These are phyloP conservation scores for Meiosimyza platycephala DNA, from an alignment of 2,888 invertebrate species.

Conservation along the genomic window DNA sequence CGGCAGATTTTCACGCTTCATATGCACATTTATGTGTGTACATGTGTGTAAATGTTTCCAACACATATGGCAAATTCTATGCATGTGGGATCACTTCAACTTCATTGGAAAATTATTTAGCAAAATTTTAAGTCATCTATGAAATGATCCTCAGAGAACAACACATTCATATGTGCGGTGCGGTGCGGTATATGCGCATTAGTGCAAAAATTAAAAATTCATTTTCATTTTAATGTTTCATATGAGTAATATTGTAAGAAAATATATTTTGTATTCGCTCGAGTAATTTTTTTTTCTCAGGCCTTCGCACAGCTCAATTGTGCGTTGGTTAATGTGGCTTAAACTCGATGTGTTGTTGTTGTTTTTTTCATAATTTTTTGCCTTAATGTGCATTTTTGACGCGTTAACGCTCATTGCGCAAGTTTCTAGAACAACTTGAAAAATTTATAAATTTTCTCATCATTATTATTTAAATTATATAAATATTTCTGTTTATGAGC, in stretches of 20 bases:
- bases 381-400: constrained; percentile 4
- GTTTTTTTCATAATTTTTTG: not conserved
- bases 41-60: not conserved
- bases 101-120: no score
- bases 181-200: no score
- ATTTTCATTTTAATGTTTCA: no score
- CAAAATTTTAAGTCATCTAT: no score
- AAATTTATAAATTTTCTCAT: not conserved
- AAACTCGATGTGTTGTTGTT: not conserved
- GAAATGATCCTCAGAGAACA: no score
- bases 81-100: no score
- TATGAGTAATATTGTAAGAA: no score
- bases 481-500: not conserved
- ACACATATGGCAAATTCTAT: no score
- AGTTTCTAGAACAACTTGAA: constrained; percentile 30
- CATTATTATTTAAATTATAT: constrained; percentile 1
- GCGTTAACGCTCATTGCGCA: constrained; percentile 25
- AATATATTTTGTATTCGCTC: no score
- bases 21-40: not conserved
- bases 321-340: constrained; percentile 15
- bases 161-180: no score
- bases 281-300: not conserved
- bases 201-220: no score
- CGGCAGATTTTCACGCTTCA: constrained; percentile 54
- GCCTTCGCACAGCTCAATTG: constrained; percentile 14